phyloP scores from a whole-genome alignment of 37 sponge, comb jelly and placozoan species.

The Ephydatia muelleri region DNA sequence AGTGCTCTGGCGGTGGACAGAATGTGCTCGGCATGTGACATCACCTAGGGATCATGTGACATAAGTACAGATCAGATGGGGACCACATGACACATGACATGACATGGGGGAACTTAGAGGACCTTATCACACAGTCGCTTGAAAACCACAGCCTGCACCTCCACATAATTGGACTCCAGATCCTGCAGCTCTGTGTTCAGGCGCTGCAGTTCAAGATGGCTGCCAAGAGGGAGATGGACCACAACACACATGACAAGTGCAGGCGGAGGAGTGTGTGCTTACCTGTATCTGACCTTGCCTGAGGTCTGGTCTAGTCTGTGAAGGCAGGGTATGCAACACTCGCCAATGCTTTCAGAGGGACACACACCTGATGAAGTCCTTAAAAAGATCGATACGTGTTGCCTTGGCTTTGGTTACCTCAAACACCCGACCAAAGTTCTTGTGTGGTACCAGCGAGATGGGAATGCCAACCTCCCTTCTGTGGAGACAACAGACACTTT shows the following conservation, averaged over 20 bases:
- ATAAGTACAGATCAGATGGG: not conserved
- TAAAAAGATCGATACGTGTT: constrained; percentile 10
- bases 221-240: not conserved
- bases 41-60: constrained; percentile 33
- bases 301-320: constrained; percentile 57
- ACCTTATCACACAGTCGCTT: constrained; percentile 63
- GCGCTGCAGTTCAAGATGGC: constrained; percentile 61
- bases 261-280: not conserved
- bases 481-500: not conserved
- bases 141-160: constrained; percentile 42
- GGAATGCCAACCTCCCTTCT: constrained; percentile 25
- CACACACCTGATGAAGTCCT: constrained; percentile 49
- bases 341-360: not conserved
- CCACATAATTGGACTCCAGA: constrained; percentile 25
- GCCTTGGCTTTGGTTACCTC: constrained; percentile 57
- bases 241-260: constrained; percentile 3
- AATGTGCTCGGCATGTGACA: constrained; percentile 41
- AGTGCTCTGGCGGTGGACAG: constrained; percentile 44
- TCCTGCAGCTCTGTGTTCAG: constrained; percentile 50
- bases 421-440: constrained; percentile 57
- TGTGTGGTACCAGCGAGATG: constrained; percentile 51
- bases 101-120: not conserved
- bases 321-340: not conserved
- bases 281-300: constrained; percentile 61
- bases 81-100: constrained; percentile 6